Evolutionary conservation across 2,797 vertebrate genomes (phyloP), one percentile per base, ranked within the genome.

Genomic region (Myotis daubentonii): DNA sequence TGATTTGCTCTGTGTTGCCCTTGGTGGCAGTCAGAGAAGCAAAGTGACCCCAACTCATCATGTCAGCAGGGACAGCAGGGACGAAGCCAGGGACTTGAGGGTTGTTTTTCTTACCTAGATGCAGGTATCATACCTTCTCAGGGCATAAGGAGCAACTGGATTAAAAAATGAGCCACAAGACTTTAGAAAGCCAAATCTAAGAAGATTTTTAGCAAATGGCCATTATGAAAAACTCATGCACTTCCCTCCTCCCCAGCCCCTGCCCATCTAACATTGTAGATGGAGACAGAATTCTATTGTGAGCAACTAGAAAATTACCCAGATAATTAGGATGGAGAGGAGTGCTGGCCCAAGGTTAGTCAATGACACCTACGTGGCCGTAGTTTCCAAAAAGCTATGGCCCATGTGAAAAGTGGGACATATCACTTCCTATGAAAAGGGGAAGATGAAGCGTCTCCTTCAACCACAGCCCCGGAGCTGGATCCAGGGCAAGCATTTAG

Each of bases 281-380:
- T 76, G 60, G 70, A 88, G 16, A 71, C 44, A n/a, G 20, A 7
- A 17, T 7, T 41, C 25, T 72, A n/a, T 82, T 72, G 13, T 28
- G 83, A 94, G 74, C 10, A 41, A 49, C 70, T 68, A 44, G 84
- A 79, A 86, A 76, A 53, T 19, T 17, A 17, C 5, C 38, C 38
- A 20, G 66, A 38, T 76, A 30, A 89, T 71, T 41, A 25, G 53
- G 5, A 0, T 6, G 47, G 23, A 74, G 51, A 38, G 44, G 30
- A 41, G 13, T 8, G 23, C 30, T 25, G 79, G 60, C 49, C 30
- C 10, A 0, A 8, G 33, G 74, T 60, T 38, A 71, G 78, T n/a
- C 15, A 38, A 16, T n/a, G 28, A 15, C 9, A 19, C 36, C 70
- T 62, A 11, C 0, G 0, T 15, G 15, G 57, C 16, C 5, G 75